Conservation (phyloP, 2,888 invertebrate genomes). For the Deroplatys truncata region DNA sequence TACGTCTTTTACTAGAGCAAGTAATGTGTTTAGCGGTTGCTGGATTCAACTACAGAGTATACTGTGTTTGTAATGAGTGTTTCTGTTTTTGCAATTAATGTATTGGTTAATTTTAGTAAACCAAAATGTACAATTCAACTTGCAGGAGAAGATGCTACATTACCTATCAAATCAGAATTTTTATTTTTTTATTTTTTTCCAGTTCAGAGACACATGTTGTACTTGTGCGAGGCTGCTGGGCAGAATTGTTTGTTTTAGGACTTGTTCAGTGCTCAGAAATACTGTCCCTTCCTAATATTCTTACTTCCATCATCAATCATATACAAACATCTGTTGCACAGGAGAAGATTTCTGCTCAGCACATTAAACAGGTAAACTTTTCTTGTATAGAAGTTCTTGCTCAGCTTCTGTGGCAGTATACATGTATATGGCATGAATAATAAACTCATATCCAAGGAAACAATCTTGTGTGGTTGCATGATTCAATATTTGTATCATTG, state of each 20-base stretch:
- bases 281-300: constrained; percentile 72
- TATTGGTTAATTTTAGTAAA: too few species aligned
- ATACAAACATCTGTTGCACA: constrained; percentile 69
- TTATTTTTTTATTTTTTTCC: constrained; percentile 34
- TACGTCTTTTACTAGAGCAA: too few species aligned
- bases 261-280: constrained; percentile 80
- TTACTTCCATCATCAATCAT: constrained; percentile 78
- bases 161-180: too few species aligned
- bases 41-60: too few species aligned
- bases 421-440: too few species aligned
- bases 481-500: neutral
- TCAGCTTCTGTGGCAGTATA: neutral
- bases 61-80: too few species aligned
- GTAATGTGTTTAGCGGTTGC: too few species aligned
- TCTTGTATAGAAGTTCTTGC: neutral
- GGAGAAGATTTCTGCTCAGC: constrained; percentile 71
- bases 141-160: too few species aligned
- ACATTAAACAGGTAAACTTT: constrained; percentile 52
- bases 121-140: too few species aligned
- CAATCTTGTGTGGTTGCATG: too few species aligned
- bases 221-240: constrained; percentile 85
- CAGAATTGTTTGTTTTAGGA: constrained; percentile 86
- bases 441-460: too few species aligned
- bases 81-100: too few species aligned
- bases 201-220: constrained; percentile 80